These are phyloP conservation scores for Sericinus montela DNA, from an alignment of 2,888 invertebrate genomes.

Conservation along the genomic window DNA sequence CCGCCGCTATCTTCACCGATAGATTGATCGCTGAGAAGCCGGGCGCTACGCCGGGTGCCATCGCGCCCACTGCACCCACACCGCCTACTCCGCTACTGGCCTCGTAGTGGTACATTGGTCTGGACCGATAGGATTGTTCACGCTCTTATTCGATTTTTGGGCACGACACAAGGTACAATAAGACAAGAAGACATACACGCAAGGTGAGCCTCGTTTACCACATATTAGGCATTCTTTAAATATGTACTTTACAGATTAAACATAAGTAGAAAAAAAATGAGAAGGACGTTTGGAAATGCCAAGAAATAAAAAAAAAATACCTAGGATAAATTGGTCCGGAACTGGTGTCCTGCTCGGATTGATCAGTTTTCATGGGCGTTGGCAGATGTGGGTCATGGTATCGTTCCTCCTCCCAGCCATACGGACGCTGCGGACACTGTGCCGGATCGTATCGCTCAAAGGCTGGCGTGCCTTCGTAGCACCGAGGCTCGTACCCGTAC, in stretches of 20 bases:
- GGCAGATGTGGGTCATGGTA: slow-evolving; percentile 80
- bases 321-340: slow-evolving; percentile 87
- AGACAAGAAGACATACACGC: neutral
- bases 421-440: slow-evolving; percentile 70
- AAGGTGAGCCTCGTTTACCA: slow-evolving; percentile 65
- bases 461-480: slow-evolving; percentile 74
- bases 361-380: slow-evolving; percentile 85
- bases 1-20: slow-evolving; percentile 90
- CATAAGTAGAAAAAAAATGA: neutral
- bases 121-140: slow-evolving; percentile 52
- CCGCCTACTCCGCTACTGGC: slow-evolving; percentile 74
- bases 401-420: slow-evolving; percentile 79
- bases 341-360: slow-evolving; percentile 81
- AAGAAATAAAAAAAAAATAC: slow-evolving; percentile 46
- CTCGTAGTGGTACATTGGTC: slow-evolving; percentile 92
- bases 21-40: slow-evolving; percentile 90
- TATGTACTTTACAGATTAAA: neutral
- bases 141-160: slow-evolving; percentile 5
- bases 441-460: slow-evolving; percentile 76
- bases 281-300: neutral
- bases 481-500: slow-evolving; percentile 72
- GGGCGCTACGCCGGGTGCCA: slow-evolving; percentile 84
- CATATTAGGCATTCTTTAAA: slow-evolving; percentile 41
- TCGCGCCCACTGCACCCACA: slow-evolving; percentile 71
- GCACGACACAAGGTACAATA: slow-evolving; percentile 2